A percentile compares a stretch with the other conserved stretches of the same genome.
Evolutionary conservation across 2,113 vertebrate genomes (phyloP).

Genomic region (Mastomys natalensis): DNA sequence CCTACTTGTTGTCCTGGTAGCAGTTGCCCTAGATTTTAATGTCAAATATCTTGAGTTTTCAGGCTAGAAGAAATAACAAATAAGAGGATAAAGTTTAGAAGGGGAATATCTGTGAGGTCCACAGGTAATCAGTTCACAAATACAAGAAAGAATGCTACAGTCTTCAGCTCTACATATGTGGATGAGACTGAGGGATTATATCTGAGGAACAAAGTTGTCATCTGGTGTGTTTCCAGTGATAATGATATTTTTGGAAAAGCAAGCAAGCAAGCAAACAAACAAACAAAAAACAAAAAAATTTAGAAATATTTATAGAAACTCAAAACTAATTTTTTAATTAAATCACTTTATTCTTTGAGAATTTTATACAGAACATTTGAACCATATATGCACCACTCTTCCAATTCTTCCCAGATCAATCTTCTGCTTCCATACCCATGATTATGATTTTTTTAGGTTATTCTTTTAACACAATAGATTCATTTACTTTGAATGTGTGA

Average conservation of each 20-base stretch:
- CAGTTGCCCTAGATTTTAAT: not conserved
- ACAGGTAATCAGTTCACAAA: not conserved
- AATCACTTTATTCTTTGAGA: not conserved
- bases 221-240: not conserved
- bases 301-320: not conserved
- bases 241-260: too few relatives aligned
- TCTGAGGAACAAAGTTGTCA: not conserved
- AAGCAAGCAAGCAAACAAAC: too few relatives aligned
- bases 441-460: not conserved
- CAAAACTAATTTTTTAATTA: not conserved
- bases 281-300: not conserved
- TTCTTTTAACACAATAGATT: not conserved
- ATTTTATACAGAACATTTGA: not conserved
- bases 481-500: not conserved
- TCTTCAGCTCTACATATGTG: accelerated
- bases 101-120: not conserved
- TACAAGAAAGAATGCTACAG: not conserved
- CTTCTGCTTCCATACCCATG: not conserved
- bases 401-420: not conserved
- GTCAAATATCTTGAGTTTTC: not conserved
- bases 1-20: not conserved
- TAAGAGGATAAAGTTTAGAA: not conserved
- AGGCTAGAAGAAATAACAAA: too few relatives aligned
- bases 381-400: not conserved
- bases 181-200: too few relatives aligned